Evolutionary conservation across 2,797 vertebrate genomes (phyloP).

Genomic region (Lutjanus campechanus): DNA sequence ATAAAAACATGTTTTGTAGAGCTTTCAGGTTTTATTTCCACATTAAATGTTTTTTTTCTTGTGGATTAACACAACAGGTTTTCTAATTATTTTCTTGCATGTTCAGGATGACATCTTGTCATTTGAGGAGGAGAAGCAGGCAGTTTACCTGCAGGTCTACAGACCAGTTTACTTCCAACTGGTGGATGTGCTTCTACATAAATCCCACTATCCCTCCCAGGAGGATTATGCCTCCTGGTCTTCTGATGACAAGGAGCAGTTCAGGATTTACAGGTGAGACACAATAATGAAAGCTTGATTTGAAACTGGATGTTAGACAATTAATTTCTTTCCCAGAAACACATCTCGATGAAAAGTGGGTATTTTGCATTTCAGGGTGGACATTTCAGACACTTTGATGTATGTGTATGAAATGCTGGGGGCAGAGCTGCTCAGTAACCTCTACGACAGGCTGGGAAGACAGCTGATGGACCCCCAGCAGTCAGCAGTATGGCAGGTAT

Average conservation of each 20-base stretch:
- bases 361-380: slow-evolving; percentile 87
- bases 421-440: slow-evolving; percentile 95
- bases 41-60: neutral
- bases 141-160: slow-evolving; percentile 96
- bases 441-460: slow-evolving; percentile 95
- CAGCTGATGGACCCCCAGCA: slow-evolving; percentile 92
- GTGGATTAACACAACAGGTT: too few relatives aligned
- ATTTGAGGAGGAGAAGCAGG: slow-evolving; percentile 94
- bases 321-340: neutral
- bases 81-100: neutral
- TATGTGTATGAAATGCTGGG: slow-evolving; percentile 99
- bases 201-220: slow-evolving; percentile 94
- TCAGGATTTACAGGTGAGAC: slow-evolving; percentile 94
- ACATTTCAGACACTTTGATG: slow-evolving; percentile 99
- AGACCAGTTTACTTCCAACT: slow-evolving; percentile 97
- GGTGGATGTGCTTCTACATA: slow-evolving; percentile 96
- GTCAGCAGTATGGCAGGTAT: slow-evolving; percentile 94
- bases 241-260: slow-evolving; percentile 97
- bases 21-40: neutral
- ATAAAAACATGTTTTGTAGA: neutral
- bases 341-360: neutral
- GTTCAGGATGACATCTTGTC: slow-evolving; percentile 96
- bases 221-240: slow-evolving; percentile 95
- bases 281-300: neutral
- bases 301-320: neutral